Base-by-base conservation (phyloP, 2,797 vertebrate species). In the Ambastaia sidthimunki region DNA sequence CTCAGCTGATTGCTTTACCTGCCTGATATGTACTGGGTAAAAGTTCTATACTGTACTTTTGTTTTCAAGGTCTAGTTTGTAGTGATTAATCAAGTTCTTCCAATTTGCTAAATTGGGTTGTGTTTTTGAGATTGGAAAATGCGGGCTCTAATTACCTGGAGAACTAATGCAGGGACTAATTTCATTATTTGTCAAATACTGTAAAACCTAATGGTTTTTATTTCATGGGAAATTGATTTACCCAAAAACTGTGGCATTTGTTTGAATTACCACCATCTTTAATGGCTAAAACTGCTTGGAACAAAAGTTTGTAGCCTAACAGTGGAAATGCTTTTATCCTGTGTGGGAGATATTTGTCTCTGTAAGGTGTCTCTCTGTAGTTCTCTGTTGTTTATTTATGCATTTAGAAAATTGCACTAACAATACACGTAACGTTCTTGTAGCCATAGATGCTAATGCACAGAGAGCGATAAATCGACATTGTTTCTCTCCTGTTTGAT, bases 191-290 rank as follows among this genome's bases (percentile, higher is more conserved):
- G 73, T 84, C 47, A 37, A 68, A 25, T 83, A 71, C 68, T 41
- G 28, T 48, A 60, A 78, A 88, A 80, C 76, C 70, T 25, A 71
- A 74, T 16, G 60, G 79, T 44, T 76, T 34, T 50, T 62, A 88
- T 88, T 86, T 83, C 83, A 73, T 67, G 57, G 47, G 85, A 84
- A 83, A 82, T 87, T 88, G 19, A 88, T 88, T 89, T 87, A 82
- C 81, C 37, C 71, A 19, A 25, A 68, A 75, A 67, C 44, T 84
- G 85, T 83, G 84, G 59, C 41, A 88, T 90, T 90, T 92, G 88
- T 89, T 91, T 91, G 89, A 90, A 90, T 90, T 83, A 89, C 89
- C 78, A 80, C 82, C 52, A 59, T 81, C 63, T 87, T 83, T 80
- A 83, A 85, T 86, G 81, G 78, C 85, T 88, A 83, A 89, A 80